phyloP scores from a whole-genome alignment of 2,888 invertebrate species.

The Ophonus ardosiacus region DNA sequence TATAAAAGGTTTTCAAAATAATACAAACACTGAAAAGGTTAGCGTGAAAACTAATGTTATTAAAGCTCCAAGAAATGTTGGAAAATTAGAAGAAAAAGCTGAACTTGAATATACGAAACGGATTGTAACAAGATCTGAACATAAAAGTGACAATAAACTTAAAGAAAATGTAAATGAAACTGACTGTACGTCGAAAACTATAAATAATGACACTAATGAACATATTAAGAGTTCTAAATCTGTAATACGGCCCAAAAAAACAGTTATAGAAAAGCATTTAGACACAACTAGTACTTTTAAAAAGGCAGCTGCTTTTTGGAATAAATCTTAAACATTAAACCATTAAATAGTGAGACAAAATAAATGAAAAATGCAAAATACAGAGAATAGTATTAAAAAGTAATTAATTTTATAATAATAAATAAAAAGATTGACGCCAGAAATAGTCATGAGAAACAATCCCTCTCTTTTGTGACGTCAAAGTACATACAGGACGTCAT shows the following conservation, averaged over 20 bases:
- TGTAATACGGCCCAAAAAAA: slow-evolving; percentile 31
- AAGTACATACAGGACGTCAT: too few relatives aligned
- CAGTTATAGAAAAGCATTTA: slow-evolving; percentile 60
- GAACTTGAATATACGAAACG: neutral
- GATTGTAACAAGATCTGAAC: neutral
- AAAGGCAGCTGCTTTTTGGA: slow-evolving; percentile 75
- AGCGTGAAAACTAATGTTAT: neutral
- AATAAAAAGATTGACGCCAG: too few relatives aligned
- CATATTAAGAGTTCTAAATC: neutral
- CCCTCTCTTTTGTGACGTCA: too few relatives aligned
- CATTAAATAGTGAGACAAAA: neutral
- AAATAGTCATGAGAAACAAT: too few relatives aligned
- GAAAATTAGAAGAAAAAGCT: neutral
- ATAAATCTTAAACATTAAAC: slow-evolving; percentile 69
- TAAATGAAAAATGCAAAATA: neutral
- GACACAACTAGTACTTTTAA: slow-evolving; percentile 69
- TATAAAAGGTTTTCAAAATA: slow-evolving; percentile 24
- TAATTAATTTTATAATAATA: too few relatives aligned
- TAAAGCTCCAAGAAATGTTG: neutral
- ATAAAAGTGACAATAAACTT: too few relatives aligned
- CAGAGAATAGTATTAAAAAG: too few relatives aligned
- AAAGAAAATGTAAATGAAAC: neutral
- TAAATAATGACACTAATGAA: neutral
- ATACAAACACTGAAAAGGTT: neutral
- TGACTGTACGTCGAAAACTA: neutral